Conservation (phyloP, 2,113 vertebrate genomes). For the Dipodomys spectabilis region DNA sequence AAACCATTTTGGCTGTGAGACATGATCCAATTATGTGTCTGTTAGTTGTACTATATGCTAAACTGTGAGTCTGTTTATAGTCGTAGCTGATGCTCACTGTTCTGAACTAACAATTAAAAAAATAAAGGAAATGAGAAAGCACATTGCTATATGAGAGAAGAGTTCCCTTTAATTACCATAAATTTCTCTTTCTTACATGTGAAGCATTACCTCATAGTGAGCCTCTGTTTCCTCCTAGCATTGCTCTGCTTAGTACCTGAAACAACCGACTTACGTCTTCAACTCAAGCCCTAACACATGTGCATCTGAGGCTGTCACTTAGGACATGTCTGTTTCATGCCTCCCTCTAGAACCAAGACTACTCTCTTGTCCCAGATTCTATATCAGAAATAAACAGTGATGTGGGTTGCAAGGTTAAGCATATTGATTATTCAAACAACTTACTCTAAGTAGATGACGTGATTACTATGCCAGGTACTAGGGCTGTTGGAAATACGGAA, state of each 20-base stretch:
- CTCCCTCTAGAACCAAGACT: neutral
- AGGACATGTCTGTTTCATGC: neutral
- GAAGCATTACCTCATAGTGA: neutral
- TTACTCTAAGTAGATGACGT: neutral
- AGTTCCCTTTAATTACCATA: neutral
- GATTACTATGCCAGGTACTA: neutral
- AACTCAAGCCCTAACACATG: neutral
- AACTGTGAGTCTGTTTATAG: neutral
- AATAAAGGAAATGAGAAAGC: neutral
- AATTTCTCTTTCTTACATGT: neutral
- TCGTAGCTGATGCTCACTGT: neutral
- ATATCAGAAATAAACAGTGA: neutral
- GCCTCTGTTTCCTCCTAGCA: neutral
- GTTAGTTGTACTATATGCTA: neutral
- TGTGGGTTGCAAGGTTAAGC: neutral
- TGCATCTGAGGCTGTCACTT: neutral
- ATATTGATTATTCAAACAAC: constrained; percentile 3
- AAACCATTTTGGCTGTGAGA: neutral
- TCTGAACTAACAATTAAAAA: neutral
- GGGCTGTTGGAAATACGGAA: neutral
- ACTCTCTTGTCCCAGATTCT: neutral
- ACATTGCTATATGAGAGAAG: neutral
- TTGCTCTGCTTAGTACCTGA: fast-evolving
- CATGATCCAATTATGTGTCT: neutral
- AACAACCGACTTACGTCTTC: neutral